A percentile compares a stretch with the other conserved stretches of the same genome.
Evolutionary conservation across 92 coral and sea anemone species (phyloP).

Genomic region (Actinostola sp.): DNA sequence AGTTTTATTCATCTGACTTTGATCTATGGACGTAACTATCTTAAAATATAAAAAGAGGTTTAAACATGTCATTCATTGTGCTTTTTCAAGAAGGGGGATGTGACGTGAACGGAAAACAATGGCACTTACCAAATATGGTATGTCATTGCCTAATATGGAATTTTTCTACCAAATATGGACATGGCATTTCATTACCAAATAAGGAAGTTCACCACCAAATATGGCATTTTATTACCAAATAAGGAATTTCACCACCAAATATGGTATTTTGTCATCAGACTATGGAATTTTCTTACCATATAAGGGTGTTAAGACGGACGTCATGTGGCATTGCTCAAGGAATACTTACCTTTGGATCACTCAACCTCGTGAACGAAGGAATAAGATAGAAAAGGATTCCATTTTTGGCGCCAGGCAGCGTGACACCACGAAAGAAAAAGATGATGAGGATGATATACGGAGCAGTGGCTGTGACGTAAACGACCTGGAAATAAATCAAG

Average conservation of each 20-base stretch:
- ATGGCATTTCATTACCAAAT: not conserved
- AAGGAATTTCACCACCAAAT: no score
- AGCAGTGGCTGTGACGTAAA: conserved; percentile 88
- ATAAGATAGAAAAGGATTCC: conserved; percentile 71
- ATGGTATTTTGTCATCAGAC: no score
- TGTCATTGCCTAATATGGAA: not conserved
- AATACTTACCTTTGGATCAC: conserved; percentile 84
- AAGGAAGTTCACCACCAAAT: not conserved
- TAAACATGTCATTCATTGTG: no score
- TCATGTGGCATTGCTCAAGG: no score
- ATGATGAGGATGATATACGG: conserved; percentile 74
- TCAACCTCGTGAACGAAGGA: conserved; percentile 67
- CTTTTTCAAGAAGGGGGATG: no score
- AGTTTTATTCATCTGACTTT: no score
- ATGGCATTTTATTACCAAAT: no score
- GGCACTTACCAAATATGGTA: not conserved
- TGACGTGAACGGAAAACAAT: no score
- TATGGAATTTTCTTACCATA: not conserved
- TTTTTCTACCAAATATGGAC: not conserved
- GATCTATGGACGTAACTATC: no score
- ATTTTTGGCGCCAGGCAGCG: conserved; percentile 75
- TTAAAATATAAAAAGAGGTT: no score
- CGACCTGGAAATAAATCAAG: conserved; percentile 50
- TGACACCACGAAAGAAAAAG: conserved; percentile 81
- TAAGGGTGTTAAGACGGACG: no score